These are phyloP conservation scores for Callipepla squamata DNA, from an alignment of 2,113 vertebrate species.

Conservation along the genomic window DNA sequence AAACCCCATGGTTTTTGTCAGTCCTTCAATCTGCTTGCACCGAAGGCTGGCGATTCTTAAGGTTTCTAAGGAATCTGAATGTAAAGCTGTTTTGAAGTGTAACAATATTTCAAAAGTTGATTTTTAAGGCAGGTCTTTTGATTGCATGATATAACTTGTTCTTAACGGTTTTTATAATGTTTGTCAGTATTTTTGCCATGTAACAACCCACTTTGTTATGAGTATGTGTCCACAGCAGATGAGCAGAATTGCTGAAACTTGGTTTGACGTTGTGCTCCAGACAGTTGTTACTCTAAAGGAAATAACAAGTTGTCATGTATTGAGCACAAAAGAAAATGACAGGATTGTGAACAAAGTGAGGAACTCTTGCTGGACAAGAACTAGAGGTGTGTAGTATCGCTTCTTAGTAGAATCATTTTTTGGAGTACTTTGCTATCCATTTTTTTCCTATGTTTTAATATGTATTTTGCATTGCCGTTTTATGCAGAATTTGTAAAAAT, in stretches of 20 bases:
- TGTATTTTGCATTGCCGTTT: slow-evolving; percentile 15
- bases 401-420: not conserved
- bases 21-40: not conserved
- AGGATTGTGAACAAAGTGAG: not conserved
- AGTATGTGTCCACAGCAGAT: not conserved
- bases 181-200: not conserved
- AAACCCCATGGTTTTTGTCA: not conserved
- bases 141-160: not conserved
- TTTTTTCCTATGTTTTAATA: not conserved
- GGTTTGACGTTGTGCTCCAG: not conserved
- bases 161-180: not conserved
- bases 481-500: not conserved
- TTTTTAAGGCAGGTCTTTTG: not conserved
- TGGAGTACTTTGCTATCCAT: not conserved
- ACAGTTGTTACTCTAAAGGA: not conserved
- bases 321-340: not conserved
- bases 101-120: not conserved
- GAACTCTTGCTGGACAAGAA: not conserved
- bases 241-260: not conserved
- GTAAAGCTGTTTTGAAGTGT: not conserved
- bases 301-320: not conserved
- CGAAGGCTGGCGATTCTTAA: not conserved
- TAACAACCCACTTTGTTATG: not conserved
- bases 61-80: not conserved
- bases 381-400: not conserved